Percentiles rank a stretch among this genome's conserved stretches.
phyloP scores from a whole-genome alignment of 1,140 invertebrate genomes.

The Saccostrea echinata region DNA sequence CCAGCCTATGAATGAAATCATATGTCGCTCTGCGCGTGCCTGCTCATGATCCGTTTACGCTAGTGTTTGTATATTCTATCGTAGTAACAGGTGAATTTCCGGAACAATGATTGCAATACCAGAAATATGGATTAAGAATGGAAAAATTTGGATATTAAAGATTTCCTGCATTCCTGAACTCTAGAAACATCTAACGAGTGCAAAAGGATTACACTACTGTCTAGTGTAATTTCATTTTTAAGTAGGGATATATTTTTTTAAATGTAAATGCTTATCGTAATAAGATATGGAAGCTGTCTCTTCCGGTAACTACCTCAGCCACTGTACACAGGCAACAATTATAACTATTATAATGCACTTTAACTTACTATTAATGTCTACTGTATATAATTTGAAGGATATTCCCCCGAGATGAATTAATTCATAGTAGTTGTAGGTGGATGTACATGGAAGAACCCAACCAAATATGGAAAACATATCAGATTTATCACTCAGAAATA shows the following conservation, averaged over 20 bases:
- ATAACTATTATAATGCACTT: not conserved
- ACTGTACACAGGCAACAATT: not conserved
- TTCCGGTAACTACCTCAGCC: not conserved
- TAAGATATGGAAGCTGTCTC: not conserved
- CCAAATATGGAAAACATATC: not conserved
- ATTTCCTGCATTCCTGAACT: not conserved
- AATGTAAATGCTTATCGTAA: not conserved
- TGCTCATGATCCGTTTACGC: slow-evolving; percentile 6
- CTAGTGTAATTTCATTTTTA: not conserved
- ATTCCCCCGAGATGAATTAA: not conserved
- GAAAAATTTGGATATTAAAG: slow-evolving; percentile 24
- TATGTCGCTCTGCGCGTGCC: slow-evolving; percentile 3
- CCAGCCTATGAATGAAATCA: slow-evolving; percentile 38
- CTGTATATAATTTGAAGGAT: slow-evolving; percentile 1
- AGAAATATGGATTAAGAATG: slow-evolving; percentile 6
- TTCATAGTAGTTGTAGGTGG: not conserved
- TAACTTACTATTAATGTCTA: not conserved
- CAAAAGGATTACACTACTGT: not conserved
- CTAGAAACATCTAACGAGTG: not conserved
- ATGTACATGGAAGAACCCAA: not conserved
- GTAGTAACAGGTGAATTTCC: slow-evolving; percentile 36
- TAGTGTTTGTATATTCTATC: slow-evolving; percentile 25
- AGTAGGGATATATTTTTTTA: not conserved
- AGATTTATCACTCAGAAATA: not conserved
- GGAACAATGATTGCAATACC: not conserved